Base-by-base conservation (phyloP, 2,113 vertebrate genomes). In the Dicaeum eximium region DNA sequence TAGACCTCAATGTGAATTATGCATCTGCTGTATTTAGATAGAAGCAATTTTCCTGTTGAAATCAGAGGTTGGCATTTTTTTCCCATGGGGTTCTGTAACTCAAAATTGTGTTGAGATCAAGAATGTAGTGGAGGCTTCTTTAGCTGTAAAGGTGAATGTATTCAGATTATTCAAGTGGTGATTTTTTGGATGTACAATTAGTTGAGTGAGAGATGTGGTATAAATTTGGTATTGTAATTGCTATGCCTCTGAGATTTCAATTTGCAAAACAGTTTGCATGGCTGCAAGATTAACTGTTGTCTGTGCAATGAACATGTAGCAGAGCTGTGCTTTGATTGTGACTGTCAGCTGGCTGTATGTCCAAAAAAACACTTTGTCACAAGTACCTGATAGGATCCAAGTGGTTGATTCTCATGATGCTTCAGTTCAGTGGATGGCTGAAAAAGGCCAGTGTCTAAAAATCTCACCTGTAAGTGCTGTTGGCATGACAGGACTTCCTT, bases 131-230 rank as follows among this genome's bases (percentile, higher is more conserved):
- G 42, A 28, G 1, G 15, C 15, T 81, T 96, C 94, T 91, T 84
- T 48, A 89, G 81, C 92, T 77, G 75, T 71, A 95, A 96, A 96
- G 92, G 88, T 95, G 92, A 97, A 94, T 93, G 92, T 95, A 96
- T 94, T 96, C 85, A 97, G 90, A 88, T 96, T 94, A 95, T 92
- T 96, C 95, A 94, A 96, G 94, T 93, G 95, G 94, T 93, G 94
- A 92, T 94, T 94, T 97, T 95, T 94, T 94, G 90, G 87, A 93
- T 96, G 92, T 95, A 93, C 94, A 96, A 96, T 96, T 96, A 97
- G 93, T 77, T 92, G 85, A 94, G 78, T 93, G 94, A 80, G 92
- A 92, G 85, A 94, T 92, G 95, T 65, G 89, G 81, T 80, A 90
- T 96, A 90, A 94, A 96, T 93, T 94, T 92, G 79, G 79, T 94